phyloP scores from a whole-genome alignment of 30 jellyfish, hydroid and myxozoan genomes.

The Turritopsis dohrnii region DNA sequence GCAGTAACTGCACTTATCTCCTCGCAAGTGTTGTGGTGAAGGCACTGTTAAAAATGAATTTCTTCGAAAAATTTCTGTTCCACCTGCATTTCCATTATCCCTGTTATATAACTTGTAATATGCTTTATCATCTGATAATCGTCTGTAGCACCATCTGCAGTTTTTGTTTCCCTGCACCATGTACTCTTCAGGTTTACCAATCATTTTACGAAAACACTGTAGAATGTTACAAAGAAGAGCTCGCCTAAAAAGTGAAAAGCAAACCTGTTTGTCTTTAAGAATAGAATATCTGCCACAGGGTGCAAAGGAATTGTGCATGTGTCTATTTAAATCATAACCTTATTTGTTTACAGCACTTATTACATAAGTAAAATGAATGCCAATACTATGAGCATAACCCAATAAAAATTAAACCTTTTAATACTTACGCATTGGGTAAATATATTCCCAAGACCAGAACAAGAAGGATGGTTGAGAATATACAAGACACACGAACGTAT shows the following conservation, averaged over 20 bases:
- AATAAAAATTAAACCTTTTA: too few species aligned
- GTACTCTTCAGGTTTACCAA: background rate
- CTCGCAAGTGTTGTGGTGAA: background rate
- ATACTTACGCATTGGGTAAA: background rate
- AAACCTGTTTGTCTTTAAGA: too few species aligned
- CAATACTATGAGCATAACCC: too few species aligned
- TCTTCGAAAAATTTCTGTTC: background rate
- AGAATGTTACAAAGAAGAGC: background rate
- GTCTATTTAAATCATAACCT: too few species aligned
- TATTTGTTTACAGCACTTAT: too few species aligned
- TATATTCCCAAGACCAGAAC: background rate
- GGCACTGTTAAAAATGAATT: conserved; percentile 13
- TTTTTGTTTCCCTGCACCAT: background rate
- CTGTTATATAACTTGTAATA: background rate
- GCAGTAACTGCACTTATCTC: background rate
- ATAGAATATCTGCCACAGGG: too few species aligned
- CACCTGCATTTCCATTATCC: conserved; percentile 2
- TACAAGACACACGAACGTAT: background rate
- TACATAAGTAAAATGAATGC: too few species aligned
- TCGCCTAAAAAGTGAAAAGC: background rate
- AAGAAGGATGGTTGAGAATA: background rate
- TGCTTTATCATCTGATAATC: conserved; percentile 17
- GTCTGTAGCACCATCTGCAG: conserved; percentile 12
- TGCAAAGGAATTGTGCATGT: too few species aligned
- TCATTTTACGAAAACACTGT: background rate